Evolutionary conservation across 2,797 vertebrate genomes (phyloP).

Genomic region (Peromyscus nudipes): DNA sequence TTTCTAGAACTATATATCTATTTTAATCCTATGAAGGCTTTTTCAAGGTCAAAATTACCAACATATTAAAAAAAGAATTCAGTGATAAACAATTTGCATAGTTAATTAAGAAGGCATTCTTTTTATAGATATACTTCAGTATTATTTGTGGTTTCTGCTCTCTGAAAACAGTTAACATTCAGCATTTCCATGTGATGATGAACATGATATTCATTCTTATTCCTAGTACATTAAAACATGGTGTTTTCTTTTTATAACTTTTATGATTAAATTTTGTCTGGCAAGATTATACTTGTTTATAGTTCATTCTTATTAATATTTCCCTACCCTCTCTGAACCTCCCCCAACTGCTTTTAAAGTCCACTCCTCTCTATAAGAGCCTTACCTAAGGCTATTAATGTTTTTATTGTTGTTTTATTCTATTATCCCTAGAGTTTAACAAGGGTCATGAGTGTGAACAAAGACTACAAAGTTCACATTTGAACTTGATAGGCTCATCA

Average conservation of each 20-base stretch:
- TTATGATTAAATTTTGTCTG: background rate
- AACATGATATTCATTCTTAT: background rate
- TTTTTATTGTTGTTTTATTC: background rate
- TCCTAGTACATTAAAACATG: background rate
- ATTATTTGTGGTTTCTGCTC: background rate
- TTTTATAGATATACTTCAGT: background rate
- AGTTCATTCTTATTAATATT: background rate
- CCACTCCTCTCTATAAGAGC: background rate
- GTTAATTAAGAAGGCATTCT: background rate
- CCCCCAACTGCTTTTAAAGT: background rate
- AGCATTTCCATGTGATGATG: background rate
- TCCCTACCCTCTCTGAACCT: background rate
- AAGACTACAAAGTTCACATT: background rate
- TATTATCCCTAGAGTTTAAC: background rate
- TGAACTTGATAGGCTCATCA: background rate
- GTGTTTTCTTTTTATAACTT: background rate
- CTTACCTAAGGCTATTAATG: background rate
- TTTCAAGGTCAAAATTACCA: constrained; percentile 63
- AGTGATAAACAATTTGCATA: background rate
- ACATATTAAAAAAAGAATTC: background rate
- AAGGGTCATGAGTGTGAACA: background rate
- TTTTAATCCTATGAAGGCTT: constrained; percentile 63
- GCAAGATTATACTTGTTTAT: background rate
- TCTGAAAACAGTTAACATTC: background rate
- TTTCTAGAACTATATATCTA: constrained; percentile 27